Percentiles rank a stretch among this genome's conserved stretches.
Conservation (phyloP, 2,113 vertebrate species). For the Cyrtonyx montezumae region DNA sequence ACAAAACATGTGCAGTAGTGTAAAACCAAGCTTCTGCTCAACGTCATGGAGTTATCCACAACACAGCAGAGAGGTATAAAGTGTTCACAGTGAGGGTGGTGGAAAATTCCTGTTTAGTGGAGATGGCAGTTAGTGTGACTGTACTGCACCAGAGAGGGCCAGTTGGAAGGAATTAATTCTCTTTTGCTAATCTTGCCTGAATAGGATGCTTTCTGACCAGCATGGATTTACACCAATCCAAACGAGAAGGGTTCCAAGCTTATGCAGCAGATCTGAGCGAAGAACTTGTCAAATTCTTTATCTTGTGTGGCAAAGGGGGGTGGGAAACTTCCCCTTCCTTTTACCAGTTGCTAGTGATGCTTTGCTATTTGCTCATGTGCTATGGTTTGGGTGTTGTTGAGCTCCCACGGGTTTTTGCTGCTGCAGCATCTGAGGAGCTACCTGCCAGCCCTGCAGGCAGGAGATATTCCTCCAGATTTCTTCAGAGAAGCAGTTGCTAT, state of each 20-base stretch:
- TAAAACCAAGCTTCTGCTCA: background rate
- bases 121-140: background rate
- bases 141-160: background rate
- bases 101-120: background rate
- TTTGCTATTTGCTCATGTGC: fast-evolving
- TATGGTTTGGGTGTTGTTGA: background rate
- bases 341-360: background rate
- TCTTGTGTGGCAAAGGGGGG: background rate
- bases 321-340: background rate
- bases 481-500: constrained; percentile 70
- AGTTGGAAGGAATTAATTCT: background rate
- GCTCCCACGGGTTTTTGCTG: background rate
- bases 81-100: background rate
- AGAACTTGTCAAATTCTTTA: background rate
- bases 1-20: background rate
- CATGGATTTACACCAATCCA: background rate
- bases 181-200: background rate
- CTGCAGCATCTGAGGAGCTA: background rate
- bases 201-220: background rate
- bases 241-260: background rate
- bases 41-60: background rate
- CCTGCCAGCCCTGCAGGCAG: background rate
- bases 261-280: background rate
- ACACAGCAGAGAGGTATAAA: background rate
- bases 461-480: constrained; percentile 7